phyloP scores from a whole-genome alignment of 2,888 invertebrate genomes.

The Terebella lapidaria region DNA sequence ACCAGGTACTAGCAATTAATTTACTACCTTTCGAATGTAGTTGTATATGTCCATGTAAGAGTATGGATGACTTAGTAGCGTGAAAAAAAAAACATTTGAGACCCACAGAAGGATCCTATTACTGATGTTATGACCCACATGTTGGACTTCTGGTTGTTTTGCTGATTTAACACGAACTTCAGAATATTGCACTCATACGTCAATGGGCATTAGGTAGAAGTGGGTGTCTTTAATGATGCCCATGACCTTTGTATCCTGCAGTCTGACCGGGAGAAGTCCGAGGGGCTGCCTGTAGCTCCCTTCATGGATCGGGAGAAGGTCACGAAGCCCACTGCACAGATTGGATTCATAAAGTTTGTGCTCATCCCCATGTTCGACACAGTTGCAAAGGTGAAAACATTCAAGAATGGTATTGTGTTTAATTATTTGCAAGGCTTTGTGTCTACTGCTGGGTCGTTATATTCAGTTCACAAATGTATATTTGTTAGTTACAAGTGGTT shows the following conservation, averaged over 20 bases:
- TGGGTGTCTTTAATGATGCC: not conserved
- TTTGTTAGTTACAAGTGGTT: not conserved
- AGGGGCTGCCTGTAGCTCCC: conserved; percentile 53
- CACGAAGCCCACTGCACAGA: conserved; percentile 53
- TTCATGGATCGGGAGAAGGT: conserved; percentile 55
- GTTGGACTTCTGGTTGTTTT: too few relatives aligned
- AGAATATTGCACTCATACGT: too few relatives aligned
- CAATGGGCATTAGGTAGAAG: too few relatives aligned
- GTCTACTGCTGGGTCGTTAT: not conserved
- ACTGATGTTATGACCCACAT: too few relatives aligned
- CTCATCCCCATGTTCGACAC: conserved; percentile 53
- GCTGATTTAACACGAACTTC: too few relatives aligned
- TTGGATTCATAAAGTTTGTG: conserved; percentile 55
- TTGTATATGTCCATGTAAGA: too few relatives aligned
- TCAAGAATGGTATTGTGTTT: not conserved
- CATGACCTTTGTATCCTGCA: conserved; percentile 18
- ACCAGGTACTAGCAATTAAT: conserved; percentile 47
- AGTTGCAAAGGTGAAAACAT: conserved; percentile 36
- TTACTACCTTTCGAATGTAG: too few relatives aligned
- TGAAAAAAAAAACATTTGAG: too few relatives aligned
- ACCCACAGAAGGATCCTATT: too few relatives aligned
- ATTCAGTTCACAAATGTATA: not conserved
- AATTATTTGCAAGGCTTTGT: not conserved
- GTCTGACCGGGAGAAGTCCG: conserved; percentile 53
- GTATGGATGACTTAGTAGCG: too few relatives aligned